Base-by-base conservation (phyloP, 2,888 invertebrate genomes). In the Torymus tubicola region DNA sequence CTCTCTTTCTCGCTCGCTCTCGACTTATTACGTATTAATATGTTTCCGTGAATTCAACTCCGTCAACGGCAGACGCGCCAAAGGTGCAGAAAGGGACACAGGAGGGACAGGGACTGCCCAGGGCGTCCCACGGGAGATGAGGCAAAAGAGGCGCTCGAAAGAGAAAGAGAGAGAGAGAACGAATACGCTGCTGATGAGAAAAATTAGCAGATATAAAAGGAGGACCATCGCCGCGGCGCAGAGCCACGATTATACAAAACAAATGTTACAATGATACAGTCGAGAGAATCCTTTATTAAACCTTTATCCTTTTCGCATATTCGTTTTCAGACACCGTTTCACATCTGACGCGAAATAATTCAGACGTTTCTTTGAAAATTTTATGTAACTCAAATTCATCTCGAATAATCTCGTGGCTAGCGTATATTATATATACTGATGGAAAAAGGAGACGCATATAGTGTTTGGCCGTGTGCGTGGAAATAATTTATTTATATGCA, bases 1-100 rank as follows among this genome's bases (percentile, higher is more conserved):
- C 31, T 31, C 31, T 31, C 31, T 31, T 31, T 5, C n/a, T 10
- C 67, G 2, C 68, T 85, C 83, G 84, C 84, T 52, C 68, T 85
- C 83, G 84, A 86, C 87, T 88, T 88, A 88, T 88, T 88, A 87
- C 85, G 87, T 87, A 88, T 88, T 88, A 88, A 88, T 88, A 87
- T 86, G 87, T 88, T 88, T 87, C 88, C 87, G 85, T 86, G 87
- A 87, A 88, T 88, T 86, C 85, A 13, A 52, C 55, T 63, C 80
- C 71, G 60, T 75, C 76, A 57, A 14, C 58, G 58, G 64, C 69
- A 64, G 63, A 71, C 70, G 64, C 65, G 60, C 31, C 42, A 71
- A 72, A 84, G 83, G 81, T 82, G 81, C 64, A 82, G 82, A 78
- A 80, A 80, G 71, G 60, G 68, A 50, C 65, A 55, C 63, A 63